These are phyloP conservation scores for Trichopria drosophilae DNA, from an alignment of 2,888 invertebrate genomes.

Conservation along the genomic window DNA sequence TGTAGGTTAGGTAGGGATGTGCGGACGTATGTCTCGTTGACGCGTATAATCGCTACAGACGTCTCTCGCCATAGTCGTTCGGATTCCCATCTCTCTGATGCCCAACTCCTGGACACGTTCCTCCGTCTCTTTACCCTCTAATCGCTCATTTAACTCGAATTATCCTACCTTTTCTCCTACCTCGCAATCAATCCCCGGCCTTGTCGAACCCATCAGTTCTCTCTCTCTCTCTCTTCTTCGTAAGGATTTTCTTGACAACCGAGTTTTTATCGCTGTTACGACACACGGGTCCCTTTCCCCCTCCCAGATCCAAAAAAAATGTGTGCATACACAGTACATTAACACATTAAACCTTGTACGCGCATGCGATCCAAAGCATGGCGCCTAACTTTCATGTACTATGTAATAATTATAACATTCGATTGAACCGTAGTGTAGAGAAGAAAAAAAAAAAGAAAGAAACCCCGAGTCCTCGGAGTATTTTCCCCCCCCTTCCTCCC, in stretches of 20 bases:
- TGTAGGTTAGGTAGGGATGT: constrained; percentile 54
- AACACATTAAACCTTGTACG: constrained; percentile 15
- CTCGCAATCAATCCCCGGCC: neutral
- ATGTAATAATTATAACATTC: constrained; percentile 47
- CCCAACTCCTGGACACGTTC: constrained; percentile 25
- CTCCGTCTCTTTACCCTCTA: constrained; percentile 38
- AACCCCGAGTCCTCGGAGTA: constrained; percentile 29
- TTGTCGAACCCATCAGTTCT: neutral
- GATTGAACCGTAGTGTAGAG: constrained; percentile 38
- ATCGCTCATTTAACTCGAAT: neutral
- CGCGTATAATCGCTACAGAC: constrained; percentile 44
- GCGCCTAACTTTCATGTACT: too few relatives aligned
- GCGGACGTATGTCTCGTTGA: constrained; percentile 48
- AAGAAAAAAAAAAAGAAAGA: too few relatives aligned
- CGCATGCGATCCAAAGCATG: too few relatives aligned
- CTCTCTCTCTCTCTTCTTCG: constrained; percentile 37
- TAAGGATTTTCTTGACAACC: constrained; percentile 49
- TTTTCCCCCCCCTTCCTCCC: constrained; percentile 23
- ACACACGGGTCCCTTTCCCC: constrained; percentile 25
- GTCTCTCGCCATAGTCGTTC: constrained; percentile 47
- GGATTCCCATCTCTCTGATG: constrained; percentile 39
- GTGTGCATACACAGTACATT: constrained; percentile 32
- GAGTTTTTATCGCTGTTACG: constrained; percentile 53
- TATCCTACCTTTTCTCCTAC: constrained; percentile 4
- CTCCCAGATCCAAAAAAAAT: constrained; percentile 12